Evolutionary conservation across 1,140 invertebrate genomes (phyloP), one percentile per base, ranked within the genome.

Genomic region (Sinonovacula constricta): DNA sequence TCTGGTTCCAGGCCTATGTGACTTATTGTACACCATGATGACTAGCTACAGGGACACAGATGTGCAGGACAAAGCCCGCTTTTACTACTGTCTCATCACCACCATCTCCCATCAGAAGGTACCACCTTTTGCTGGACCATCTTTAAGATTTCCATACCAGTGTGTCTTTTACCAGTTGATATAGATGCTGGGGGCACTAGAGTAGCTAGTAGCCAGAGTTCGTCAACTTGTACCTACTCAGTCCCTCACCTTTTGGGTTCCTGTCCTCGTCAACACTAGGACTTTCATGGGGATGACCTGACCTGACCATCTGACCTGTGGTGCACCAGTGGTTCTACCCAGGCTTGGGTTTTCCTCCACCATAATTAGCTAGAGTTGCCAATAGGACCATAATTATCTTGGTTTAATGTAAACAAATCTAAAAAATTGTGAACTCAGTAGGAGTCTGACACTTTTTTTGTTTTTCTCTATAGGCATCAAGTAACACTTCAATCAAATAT

Each of bases 21-120:
- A 84, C 30, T 74, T 88, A 22, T 62, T 88, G 66, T 83, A 79
- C 70, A 67, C 75, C n/a, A 76, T 87, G 70, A 79, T 86, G 81
- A 71, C 66, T 12, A 34, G 33, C 14, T 88, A 84, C 67, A 53
- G 63, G 39, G 85, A 88, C 45, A 82, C 78, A 31, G 87, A 87
- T 56, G 75, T 88, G n/a, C 78, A 81, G 39, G 86, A 87, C 69
- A 84, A 81, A 67, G 84, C 86, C 53, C 77, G 82, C 33, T 85
- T 88, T 54, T 84, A 85, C 24, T 88, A 88, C 74, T 77, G 81
- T 28, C 53, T 88, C 10, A 65, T 88, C 22, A 84, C 84, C 2
- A 81, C 79, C 5, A 76, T 83, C 22, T 77, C 83, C 22, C 81
- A 85, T 79, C 70, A 78, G 7, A 88, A 88, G 85, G 87, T 87